Evolutionary conservation across 2,888 invertebrate genomes (phyloP).

Genomic region (Incurvaria masculella): DNA sequence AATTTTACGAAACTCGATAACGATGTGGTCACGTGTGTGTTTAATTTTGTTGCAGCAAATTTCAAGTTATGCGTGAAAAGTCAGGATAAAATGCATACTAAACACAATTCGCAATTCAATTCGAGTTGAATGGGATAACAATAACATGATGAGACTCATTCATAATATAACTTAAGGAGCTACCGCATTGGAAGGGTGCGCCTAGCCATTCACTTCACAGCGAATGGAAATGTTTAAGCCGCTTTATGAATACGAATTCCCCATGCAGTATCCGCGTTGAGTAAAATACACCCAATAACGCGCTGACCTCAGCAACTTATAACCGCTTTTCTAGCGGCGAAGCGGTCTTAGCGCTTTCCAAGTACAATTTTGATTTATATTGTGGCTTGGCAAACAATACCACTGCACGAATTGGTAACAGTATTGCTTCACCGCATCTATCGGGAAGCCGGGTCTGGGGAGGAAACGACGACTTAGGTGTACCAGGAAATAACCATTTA

Average conservation of each 20-base stretch:
- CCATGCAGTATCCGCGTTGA: not conserved
- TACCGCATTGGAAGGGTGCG: too few species aligned
- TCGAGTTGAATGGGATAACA: too few species aligned
- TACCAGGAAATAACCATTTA: too few species aligned
- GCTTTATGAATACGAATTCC: not conserved
- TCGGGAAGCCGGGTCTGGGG: not conserved
- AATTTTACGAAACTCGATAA: too few species aligned
- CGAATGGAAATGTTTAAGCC: not conserved
- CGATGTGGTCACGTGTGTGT: too few species aligned
- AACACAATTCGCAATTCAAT: too few species aligned
- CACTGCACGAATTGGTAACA: conserved; percentile 28
- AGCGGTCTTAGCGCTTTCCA: not conserved
- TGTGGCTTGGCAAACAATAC: conserved; percentile 47
- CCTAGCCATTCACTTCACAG: too few species aligned
- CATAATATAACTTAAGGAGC: too few species aligned
- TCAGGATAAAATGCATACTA: too few species aligned
- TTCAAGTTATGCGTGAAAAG: too few species aligned
- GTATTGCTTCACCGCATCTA: not conserved
- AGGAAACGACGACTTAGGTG: not conserved
- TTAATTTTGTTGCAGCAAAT: too few species aligned
- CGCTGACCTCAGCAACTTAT: not conserved
- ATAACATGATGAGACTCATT: too few species aligned
- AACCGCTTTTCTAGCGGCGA: not conserved
- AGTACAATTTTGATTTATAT: conserved; percentile 39
- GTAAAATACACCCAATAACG: not conserved